A percentile compares a stretch with the other conserved stretches of the same genome.
Conservation (phyloP, 2,888 invertebrate genomes). For the Plebejus argus region DNA sequence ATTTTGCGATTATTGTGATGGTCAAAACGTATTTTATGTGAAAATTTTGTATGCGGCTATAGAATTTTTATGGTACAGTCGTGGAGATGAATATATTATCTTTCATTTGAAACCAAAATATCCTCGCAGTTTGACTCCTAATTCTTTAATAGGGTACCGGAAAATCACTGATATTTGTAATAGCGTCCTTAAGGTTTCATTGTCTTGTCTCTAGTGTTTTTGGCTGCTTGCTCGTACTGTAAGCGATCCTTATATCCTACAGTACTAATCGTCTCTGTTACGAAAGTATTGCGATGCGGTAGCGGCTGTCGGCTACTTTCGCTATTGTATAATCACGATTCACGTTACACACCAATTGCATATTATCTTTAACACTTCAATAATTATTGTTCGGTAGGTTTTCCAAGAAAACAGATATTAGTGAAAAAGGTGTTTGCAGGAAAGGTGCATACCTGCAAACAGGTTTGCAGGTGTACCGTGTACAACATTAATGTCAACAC, state of each 20-base stretch:
- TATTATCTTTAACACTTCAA: conserved; percentile 17
- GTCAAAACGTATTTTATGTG: too few relatives aligned
- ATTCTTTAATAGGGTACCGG: too few relatives aligned
- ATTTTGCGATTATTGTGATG: too few relatives aligned
- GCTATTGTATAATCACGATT: conserved; percentile 25
- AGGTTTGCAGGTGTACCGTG: neutral
- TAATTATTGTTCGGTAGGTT: neutral
- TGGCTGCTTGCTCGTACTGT: neutral
- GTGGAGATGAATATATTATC: too few relatives aligned
- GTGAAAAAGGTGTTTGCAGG: neutral
- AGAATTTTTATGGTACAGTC: too few relatives aligned
- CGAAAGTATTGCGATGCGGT: conserved; percentile 17
- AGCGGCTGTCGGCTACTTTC: conserved; percentile 17
- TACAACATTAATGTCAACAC: neutral
- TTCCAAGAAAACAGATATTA: neutral
- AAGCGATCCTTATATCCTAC: neutral
- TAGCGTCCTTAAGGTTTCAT: too few relatives aligned
- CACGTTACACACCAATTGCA: conserved; percentile 26
- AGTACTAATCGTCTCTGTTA: conserved; percentile 25
- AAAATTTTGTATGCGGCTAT: too few relatives aligned
- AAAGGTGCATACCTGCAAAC: neutral
- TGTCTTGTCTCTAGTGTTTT: too few relatives aligned
- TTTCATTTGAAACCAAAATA: too few relatives aligned
- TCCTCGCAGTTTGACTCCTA: too few relatives aligned
- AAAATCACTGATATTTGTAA: too few relatives aligned